Percentiles rank a stretch among this genome's conserved stretches.
phyloP scores from a whole-genome alignment of 2,797 vertebrate species.

The Macrochelys suwanniensis region DNA sequence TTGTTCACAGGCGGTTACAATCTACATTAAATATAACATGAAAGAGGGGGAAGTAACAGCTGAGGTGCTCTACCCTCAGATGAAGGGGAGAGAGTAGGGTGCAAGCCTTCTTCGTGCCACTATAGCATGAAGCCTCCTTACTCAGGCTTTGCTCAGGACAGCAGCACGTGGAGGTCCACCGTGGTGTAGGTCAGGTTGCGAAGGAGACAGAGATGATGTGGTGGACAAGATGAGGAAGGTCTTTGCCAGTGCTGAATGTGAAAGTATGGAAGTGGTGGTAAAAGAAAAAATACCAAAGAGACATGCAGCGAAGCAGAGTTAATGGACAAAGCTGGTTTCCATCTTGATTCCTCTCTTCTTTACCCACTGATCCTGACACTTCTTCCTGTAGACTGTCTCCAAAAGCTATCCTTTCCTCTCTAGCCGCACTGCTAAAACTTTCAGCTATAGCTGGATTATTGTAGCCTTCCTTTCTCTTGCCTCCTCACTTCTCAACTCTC shows the following conservation, averaged over 20 bases:
- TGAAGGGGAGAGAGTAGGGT: not conserved
- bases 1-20: conserved; percentile 1
- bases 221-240: not conserved
- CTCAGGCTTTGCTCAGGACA: not conserved
- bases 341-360: not conserved
- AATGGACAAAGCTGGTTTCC: not conserved
- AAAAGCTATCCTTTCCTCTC: not conserved
- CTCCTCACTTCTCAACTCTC: not conserved
- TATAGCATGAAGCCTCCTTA: rapidly evolving
- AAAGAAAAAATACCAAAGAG: not conserved
- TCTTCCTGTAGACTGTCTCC: not conserved
- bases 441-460: not conserved
- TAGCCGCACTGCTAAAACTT: not conserved
- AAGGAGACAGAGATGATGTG: not conserved
- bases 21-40: conserved; percentile 2
- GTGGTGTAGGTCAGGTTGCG: not conserved
- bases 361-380: not conserved
- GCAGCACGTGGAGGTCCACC: not conserved
- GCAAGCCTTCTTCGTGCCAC: not conserved
- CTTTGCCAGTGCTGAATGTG: not conserved
- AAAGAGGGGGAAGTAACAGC: not conserved
- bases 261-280: not conserved
- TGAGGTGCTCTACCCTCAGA: not conserved
- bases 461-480: not conserved
- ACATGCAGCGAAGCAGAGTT: rapidly evolving